Base-by-base conservation (phyloP, 1,140 invertebrate species). In the Thaumatotibia leucotreta region DNA sequence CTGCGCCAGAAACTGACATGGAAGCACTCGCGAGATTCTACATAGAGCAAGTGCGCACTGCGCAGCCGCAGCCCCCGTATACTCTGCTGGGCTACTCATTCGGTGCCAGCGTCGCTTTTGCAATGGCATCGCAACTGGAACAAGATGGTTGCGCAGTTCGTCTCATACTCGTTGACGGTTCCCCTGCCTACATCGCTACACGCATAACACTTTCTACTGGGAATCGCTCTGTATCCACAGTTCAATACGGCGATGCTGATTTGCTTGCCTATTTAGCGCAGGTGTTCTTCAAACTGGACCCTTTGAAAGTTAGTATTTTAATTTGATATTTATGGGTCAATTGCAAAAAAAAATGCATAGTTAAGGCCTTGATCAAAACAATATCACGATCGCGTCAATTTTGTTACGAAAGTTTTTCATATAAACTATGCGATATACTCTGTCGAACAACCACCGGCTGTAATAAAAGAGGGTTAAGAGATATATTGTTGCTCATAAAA, bases 1-100 rank as follows among this genome's bases (percentile, higher is more conserved):
- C 94, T 24, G 95, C 95, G 17, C 97, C 97, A 9, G 79, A 96
- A 0, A 85, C 92, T 0, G 95, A 94, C 14, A 94, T 99, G 64
- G 84, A 93, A 20, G 91, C 94, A 23, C 92, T 99, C 31, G 97
- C 98, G 2, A 79, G 86, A 39, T 96, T 93, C 88, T 99, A 98
- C 84, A 91, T 98, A 4, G 86, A 95, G n/a, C n/a, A n/a, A n/a
- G 94, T 99, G 65, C 94, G 94, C 75, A 92, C 92, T 24, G 89
- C 97, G 14, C 96, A 98, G 87, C 93, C 94, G 0, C 90, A 93
- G 66, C 96, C 97, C 65, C 97, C 98, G 0, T 98, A 97, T 91
- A 93, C 94, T 20, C 85, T 99, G 32, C 93, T 96, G 33, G 98
- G 98, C 2, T 99, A 99, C 86, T 99, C 98, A 0, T 99, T 97